Percentiles rank a stretch among this genome's conserved stretches.
Evolutionary conservation across 1,140 invertebrate genomes (phyloP).

Genomic region (Drosophila asahinai): DNA sequence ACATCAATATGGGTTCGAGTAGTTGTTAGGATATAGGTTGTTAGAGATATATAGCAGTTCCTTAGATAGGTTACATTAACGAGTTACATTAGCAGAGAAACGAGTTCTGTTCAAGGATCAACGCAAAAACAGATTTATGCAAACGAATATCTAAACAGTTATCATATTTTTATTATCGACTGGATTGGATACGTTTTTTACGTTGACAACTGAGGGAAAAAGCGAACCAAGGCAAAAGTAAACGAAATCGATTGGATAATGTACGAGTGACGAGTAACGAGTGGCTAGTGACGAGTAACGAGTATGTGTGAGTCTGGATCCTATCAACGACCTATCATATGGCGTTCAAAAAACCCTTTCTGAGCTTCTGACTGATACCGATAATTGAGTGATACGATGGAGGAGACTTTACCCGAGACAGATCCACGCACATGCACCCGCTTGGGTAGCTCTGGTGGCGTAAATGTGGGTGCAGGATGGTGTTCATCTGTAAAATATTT

Average conservation of each 20-base stretch:
- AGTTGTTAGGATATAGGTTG: constrained; percentile 43
- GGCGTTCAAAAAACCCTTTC: constrained; percentile 73
- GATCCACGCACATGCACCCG: constrained; percentile 98
- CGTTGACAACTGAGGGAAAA: constrained; percentile 31
- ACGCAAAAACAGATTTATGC: constrained; percentile 63
- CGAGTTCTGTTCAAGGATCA: constrained; percentile 51
- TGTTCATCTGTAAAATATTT: constrained; percentile 95
- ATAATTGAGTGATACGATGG: constrained; percentile 34
- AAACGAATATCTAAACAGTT: constrained; percentile 59
- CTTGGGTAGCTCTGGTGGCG: constrained; percentile 98
- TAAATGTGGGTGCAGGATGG: constrained; percentile 97
- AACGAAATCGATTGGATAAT: constrained; percentile 23
- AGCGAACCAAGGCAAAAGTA: constrained; percentile 40
- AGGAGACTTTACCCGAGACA: constrained; percentile 85
- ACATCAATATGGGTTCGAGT: constrained; percentile 69
- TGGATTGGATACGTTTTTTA: constrained; percentile 33
- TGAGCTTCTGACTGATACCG: constrained; percentile 49
- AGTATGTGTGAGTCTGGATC: constrained; percentile 29
- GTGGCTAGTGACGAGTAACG: too few relatives aligned
- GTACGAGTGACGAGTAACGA: constrained; percentile 14
- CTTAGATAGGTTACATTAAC: constrained; percentile 58
- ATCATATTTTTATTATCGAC: constrained; percentile 29
- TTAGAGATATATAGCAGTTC: constrained; percentile 58
- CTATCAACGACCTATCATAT: constrained; percentile 21
- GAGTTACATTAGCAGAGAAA: constrained; percentile 70